phyloP scores from a whole-genome alignment of 2,113 vertebrate species.

The Gambusia affinis region DNA sequence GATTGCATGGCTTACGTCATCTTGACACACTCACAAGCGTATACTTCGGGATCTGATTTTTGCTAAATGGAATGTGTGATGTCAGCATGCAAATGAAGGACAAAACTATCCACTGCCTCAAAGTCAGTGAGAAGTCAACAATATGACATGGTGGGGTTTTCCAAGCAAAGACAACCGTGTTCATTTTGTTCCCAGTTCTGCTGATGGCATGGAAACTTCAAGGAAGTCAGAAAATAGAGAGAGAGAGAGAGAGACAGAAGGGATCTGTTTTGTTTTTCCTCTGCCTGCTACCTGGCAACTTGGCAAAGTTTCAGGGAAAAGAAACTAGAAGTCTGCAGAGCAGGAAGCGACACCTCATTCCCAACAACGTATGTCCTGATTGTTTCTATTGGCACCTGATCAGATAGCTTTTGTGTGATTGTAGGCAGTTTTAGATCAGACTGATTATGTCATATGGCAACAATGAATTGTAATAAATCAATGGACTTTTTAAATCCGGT shows the following conservation, averaged over 20 bases:
- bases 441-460: too few species aligned
- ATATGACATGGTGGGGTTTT: slow-evolving; percentile 67
- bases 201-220: slow-evolving; percentile 73
- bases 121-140: slow-evolving; percentile 58
- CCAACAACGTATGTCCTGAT: slow-evolving; percentile 26
- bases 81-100: slow-evolving; percentile 59
- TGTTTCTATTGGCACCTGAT: slow-evolving; percentile 54
- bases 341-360: slow-evolving; percentile 40
- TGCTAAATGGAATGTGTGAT: slow-evolving; percentile 70
- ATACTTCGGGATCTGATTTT: slow-evolving; percentile 68
- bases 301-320: slow-evolving; percentile 43
- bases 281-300: slow-evolving; percentile 61
- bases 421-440: slow-evolving; percentile 26
- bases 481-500: too few species aligned
- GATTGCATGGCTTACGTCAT: slow-evolving; percentile 53
- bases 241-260: slow-evolving; percentile 7
- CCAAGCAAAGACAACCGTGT: slow-evolving; percentile 45
- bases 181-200: slow-evolving; percentile 33
- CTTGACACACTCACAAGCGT: slow-evolving; percentile 22
- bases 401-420: slow-evolving; percentile 19
- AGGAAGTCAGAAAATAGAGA: slow-evolving; percentile 49
- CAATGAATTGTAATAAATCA: too few species aligned
- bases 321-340: slow-evolving; percentile 32
- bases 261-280: slow-evolving; percentile 60
- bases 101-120: slow-evolving; percentile 56